Conservation (phyloP, 1,140 invertebrate species). For the Caenorhabditis brenneri region DNA sequence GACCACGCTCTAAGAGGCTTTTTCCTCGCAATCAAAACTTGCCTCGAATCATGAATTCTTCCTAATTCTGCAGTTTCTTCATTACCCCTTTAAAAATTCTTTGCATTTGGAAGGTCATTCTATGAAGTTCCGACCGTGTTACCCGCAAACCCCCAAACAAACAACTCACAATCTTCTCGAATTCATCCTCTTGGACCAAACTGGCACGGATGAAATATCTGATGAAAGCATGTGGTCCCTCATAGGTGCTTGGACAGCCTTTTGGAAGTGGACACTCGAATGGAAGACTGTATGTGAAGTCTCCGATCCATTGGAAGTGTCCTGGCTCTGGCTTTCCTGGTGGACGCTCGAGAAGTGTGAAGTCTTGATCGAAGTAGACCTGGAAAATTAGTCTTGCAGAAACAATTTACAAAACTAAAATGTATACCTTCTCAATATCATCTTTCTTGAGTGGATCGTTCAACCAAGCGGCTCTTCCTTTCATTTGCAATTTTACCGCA, state of each 20-base stretch:
- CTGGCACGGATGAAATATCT: conserved; percentile 55
- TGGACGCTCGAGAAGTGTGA: conserved; percentile 56
- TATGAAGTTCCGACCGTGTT: too few relatives aligned
- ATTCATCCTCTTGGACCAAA: conserved; percentile 49
- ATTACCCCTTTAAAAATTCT: background rate
- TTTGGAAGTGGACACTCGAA: conserved; percentile 59
- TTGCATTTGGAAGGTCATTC: too few relatives aligned
- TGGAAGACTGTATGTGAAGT: conserved; percentile 56
- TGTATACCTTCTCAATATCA: conserved; percentile 54
- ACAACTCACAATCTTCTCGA: conserved; percentile 43
- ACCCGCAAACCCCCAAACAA: too few relatives aligned
- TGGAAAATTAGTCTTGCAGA: too few relatives aligned
- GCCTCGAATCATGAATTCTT: too few relatives aligned
- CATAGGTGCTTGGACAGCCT: conserved; percentile 55
- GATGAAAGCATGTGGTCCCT: conserved; percentile 55
- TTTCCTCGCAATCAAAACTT: too few relatives aligned
- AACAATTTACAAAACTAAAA: too few relatives aligned
- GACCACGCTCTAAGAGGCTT: too few relatives aligned
- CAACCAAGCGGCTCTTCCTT: conserved; percentile 52
- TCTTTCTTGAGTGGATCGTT: conserved; percentile 55
- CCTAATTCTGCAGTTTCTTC: too few relatives aligned
- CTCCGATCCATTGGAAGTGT: conserved; percentile 55
- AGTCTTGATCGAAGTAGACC: conserved; percentile 57
- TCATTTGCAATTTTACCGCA: conserved; percentile 57
- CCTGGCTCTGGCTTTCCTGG: conserved; percentile 56